Conservation (phyloP, 2,888 invertebrate species). For the Balanococcus diminutus region DNA sequence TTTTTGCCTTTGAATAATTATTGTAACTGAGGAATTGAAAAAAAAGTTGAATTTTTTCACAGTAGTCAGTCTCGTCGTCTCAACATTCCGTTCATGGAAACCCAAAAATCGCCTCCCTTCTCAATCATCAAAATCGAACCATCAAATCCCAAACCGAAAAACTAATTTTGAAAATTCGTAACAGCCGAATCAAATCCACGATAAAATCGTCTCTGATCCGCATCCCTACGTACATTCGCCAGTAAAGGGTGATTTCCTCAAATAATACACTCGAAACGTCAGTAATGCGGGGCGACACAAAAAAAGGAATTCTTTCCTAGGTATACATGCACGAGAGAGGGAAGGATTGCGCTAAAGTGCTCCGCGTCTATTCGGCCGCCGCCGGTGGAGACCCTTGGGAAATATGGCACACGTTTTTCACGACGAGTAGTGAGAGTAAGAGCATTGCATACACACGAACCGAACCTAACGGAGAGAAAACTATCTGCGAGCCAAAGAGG, state of each 20-base stretch:
- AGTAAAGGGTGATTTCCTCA: not conserved
- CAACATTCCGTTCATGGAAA: too few species aligned
- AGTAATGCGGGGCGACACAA: too few species aligned
- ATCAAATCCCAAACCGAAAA: too few species aligned
- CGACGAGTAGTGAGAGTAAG: not conserved
- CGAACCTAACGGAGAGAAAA: not conserved
- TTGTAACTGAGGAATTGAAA: too few species aligned
- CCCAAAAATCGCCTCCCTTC: too few species aligned
- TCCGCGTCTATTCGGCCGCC: not conserved
- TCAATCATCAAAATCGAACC: too few species aligned
- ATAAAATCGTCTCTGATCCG: not conserved
- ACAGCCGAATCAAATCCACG: not conserved
- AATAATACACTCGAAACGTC: not conserved
- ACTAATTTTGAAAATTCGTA: too few species aligned
- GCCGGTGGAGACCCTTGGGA: slow-evolving; percentile 30
- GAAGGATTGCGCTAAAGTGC: not conserved
- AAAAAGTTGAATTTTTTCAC: too few species aligned
- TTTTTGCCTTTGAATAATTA: too few species aligned
- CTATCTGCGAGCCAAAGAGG: not conserved
- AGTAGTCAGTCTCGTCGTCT: too few species aligned
- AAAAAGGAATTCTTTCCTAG: not conserved
- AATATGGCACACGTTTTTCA: slow-evolving; percentile 39
- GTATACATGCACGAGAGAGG: not conserved
- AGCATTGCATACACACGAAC: not conserved
- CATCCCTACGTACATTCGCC: not conserved